Evolutionary conservation across 1,140 invertebrate genomes (phyloP).

Genomic region (Rhagoletis zephyria): DNA sequence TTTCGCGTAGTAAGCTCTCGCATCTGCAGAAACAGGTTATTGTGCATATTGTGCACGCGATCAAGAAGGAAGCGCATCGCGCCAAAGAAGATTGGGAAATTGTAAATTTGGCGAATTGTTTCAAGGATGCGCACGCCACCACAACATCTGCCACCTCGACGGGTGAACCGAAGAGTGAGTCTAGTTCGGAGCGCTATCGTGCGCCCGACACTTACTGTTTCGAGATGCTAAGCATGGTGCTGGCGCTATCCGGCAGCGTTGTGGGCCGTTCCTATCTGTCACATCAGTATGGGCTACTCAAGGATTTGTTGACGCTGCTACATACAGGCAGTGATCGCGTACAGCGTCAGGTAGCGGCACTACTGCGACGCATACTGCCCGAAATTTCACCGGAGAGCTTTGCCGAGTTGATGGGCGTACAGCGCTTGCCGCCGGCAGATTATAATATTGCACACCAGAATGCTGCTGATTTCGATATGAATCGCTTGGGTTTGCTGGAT

Average conservation of each 20-base stretch:
- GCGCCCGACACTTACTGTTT: conserved; percentile 94
- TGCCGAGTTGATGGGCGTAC: conserved; percentile 80
- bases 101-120: conserved; percentile 65
- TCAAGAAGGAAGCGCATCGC: conserved; percentile 87
- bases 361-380: conserved; percentile 87
- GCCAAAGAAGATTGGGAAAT: conserved; percentile 92
- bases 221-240: conserved; percentile 94
- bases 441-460: conserved; percentile 81
- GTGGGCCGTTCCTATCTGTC: conserved; percentile 92
- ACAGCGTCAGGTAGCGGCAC: conserved; percentile 90
- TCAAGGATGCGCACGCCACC: conserved; percentile 67
- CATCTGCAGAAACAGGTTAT: conserved; percentile 96
- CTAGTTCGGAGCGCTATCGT: conserved; percentile 73
- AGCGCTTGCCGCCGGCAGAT: conserved; percentile 82
- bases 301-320: conserved; percentile 88
- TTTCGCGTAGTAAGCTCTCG: conserved; percentile 93
- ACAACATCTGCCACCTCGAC: conserved; percentile 57
- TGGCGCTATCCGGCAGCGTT: conserved; percentile 93
- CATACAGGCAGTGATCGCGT: conserved; percentile 95
- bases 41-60: conserved; percentile 93
- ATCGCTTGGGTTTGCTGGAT: conserved; percentile 82
- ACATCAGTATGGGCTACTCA: conserved; percentile 87
- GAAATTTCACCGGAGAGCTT: conserved; percentile 83
- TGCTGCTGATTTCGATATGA: conserved; percentile 78
- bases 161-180: conserved; percentile 60